These are phyloP conservation scores for Melospiza melodia DNA, from an alignment of 2,113 vertebrate genomes.

Conservation along the genomic window DNA sequence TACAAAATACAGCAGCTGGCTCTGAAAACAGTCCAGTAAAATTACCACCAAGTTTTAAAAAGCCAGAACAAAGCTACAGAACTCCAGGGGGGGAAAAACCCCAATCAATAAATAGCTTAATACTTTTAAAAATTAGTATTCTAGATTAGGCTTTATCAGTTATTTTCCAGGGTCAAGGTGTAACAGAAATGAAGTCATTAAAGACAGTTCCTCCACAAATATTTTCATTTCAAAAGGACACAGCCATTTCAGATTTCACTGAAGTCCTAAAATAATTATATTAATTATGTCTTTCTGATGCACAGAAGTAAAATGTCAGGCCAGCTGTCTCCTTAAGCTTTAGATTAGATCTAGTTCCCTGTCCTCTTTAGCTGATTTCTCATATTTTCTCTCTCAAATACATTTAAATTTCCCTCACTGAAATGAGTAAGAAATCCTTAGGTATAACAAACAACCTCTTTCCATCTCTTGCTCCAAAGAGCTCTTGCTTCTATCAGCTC, in stretches of 20 bases:
- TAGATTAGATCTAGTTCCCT: neutral
- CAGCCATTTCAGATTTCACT: neutral
- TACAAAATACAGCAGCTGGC: neutral
- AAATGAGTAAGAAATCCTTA: neutral
- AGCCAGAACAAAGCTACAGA: neutral
- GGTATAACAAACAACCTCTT: neutral
- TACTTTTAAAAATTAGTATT: neutral
- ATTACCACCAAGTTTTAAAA: neutral
- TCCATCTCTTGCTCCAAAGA: neutral
- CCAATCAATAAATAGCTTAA: neutral
- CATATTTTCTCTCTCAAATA: neutral
- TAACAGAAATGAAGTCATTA: neutral
- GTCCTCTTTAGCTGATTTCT: neutral
- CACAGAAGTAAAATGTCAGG: neutral
- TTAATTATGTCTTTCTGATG: neutral
- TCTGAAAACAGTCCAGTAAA: neutral
- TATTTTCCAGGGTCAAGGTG: neutral
- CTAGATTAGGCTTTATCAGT: neutral
- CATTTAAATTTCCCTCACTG: neutral
- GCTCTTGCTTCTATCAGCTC: neutral
- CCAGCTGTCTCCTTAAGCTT: neutral
- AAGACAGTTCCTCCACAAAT: neutral
- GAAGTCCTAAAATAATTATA: neutral
- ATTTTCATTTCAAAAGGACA: neutral
- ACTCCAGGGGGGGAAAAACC: fast-evolving